Base-by-base conservation (phyloP, 2,113 vertebrate species). In the Macroglossus sobrinus region DNA sequence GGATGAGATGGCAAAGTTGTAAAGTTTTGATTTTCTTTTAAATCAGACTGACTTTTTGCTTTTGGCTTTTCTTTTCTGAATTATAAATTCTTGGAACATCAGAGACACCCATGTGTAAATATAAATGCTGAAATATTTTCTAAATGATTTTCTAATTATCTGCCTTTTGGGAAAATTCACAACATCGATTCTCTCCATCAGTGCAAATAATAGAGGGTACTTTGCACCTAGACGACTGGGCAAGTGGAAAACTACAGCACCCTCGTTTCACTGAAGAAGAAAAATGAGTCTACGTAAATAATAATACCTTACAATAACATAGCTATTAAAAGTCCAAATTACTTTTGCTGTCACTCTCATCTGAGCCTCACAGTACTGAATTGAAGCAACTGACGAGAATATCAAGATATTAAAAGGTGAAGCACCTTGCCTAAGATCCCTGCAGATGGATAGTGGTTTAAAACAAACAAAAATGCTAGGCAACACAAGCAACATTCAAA, bases 61-160 rank as follows among this genome's bases (percentile, higher is more conserved):
- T 43, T 38, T 53, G 2, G 21, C 28, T 90, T 89, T 80, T 94
- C 8, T 82, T 85, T 91, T 19, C 55, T 71, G 4, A 95, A 76
- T 84, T 84, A 76, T 50, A 53, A 95, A 89, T 93, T 92, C 47
- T 74, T 68, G 47, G 28, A 91, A 78, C 13, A 78, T 43, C n/a
- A 50, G n/a, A 63, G 15, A 66, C 30, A 91, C 45, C 15, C 43
- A 30, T 8, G 50, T 22, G 45, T 30, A 79, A 89, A 57, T 71
- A 30, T 24, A 82, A 96, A 92, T 55, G 45, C 53, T 85, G 24
- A 64, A 61, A 68, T 68, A 84, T 61, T 88, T 92, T 75, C 84
- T 68, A 88, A 72, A 55, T 84, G 26, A 59, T 45, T 94, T 97
- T 75, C 26, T 87, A 64, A 45, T 89, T 74, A 87, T 55, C 40